Percentiles rank a stretch among this genome's conserved stretches.
phyloP scores from a whole-genome alignment of 2,888 invertebrate genomes.

The Trypoxylon attenuatum region DNA sequence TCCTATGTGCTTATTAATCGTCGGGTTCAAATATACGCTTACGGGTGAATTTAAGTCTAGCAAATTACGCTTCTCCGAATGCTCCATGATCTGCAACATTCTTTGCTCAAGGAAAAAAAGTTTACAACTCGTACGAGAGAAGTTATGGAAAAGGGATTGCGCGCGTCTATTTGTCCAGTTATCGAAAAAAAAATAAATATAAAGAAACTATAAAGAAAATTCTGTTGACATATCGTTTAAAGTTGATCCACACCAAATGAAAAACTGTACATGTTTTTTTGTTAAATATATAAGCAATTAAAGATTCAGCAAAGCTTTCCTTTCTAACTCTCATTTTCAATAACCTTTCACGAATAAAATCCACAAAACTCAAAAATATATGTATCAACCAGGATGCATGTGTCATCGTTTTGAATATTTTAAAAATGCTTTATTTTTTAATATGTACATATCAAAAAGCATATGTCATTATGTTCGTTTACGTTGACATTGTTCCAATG shows the following conservation, averaged over 20 bases:
- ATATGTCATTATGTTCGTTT: too few species aligned
- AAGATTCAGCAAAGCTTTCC: background rate
- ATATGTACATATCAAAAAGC: slow-evolving; percentile 59
- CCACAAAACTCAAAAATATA: too few species aligned
- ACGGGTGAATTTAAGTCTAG: slow-evolving; percentile 23
- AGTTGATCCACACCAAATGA: slow-evolving; percentile 29
- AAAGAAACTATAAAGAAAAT: slow-evolving; percentile 45
- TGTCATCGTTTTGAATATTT: too few species aligned
- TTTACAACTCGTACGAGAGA: slow-evolving; percentile 10
- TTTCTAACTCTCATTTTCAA: background rate
- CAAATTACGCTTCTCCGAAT: slow-evolving; percentile 38
- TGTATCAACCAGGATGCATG: too few species aligned
- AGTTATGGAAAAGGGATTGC: slow-evolving; percentile 1
- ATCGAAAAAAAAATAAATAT: slow-evolving; percentile 26
- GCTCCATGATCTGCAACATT: slow-evolving; percentile 40
- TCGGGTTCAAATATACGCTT: slow-evolving; percentile 45
- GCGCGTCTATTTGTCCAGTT: slow-evolving; percentile 22
- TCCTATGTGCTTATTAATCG: slow-evolving; percentile 21
- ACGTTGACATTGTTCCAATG: too few species aligned
- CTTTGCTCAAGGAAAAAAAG: slow-evolving; percentile 44
- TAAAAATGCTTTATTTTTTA: slow-evolving; percentile 48
- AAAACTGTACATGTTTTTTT: slow-evolving; percentile 50
- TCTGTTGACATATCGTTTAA: slow-evolving; percentile 58
- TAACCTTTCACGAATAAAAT: slow-evolving; percentile 18
- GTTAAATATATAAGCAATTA: slow-evolving; percentile 42